phyloP scores from a whole-genome alignment of 1,140 invertebrate species.

The Delia radicum region DNA sequence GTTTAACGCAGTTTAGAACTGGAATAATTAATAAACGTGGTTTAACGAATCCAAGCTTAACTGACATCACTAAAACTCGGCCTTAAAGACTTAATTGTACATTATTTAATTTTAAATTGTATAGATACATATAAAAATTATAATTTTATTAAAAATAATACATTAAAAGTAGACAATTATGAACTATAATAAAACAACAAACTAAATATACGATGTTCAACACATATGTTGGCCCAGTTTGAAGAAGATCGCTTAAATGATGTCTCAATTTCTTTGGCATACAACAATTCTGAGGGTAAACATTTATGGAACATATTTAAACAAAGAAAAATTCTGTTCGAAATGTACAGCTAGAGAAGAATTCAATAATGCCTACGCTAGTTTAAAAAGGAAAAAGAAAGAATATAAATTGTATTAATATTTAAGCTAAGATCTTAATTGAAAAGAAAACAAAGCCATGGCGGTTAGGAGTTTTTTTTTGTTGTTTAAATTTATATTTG shows the following conservation, averaged over 20 bases:
- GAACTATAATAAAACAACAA: background rate
- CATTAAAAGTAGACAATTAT: no score
- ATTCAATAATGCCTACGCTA: conserved; percentile 19
- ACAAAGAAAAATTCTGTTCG: background rate
- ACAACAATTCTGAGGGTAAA: background rate
- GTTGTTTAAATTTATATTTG: background rate
- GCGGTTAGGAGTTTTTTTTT: background rate
- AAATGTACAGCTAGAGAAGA: background rate
- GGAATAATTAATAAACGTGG: no score
- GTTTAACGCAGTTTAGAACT: no score
- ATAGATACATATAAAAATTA: no score
- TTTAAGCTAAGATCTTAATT: background rate
- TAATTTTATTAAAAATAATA: no score
- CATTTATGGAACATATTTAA: background rate
- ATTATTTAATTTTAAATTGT: no score
- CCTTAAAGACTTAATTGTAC: no score
- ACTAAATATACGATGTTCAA: background rate
- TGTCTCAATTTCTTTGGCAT: background rate
- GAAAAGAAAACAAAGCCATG: background rate
- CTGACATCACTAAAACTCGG: no score
- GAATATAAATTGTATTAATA: conserved; percentile 4
- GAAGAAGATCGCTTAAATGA: background rate
- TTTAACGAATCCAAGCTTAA: no score
- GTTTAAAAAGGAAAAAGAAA: background rate
- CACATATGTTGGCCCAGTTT: background rate